These are phyloP conservation scores for Euspilapteryx auroguttella DNA, from an alignment of 2,888 invertebrate species.

Conservation along the genomic window DNA sequence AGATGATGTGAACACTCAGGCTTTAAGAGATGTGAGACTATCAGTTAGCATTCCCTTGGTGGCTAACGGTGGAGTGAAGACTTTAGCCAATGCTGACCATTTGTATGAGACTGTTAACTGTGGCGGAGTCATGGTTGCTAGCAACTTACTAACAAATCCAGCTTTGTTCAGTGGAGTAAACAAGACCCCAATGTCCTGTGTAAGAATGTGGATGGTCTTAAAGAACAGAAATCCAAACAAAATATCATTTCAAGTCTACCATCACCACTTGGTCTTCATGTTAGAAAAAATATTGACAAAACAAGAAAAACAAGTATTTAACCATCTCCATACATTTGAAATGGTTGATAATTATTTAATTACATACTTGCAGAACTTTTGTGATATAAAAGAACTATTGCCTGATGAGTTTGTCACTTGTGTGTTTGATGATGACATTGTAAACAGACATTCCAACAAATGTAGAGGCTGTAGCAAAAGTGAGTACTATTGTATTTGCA, in stretches of 20 bases:
- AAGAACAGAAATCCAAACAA: slow-evolving; percentile 62
- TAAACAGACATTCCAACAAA: slow-evolving; percentile 36
- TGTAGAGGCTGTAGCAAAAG: slow-evolving; percentile 42
- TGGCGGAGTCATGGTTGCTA: slow-evolving; percentile 90
- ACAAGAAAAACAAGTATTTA: slow-evolving; percentile 75
- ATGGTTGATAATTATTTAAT: slow-evolving; percentile 72
- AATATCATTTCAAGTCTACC: slow-evolving; percentile 83
- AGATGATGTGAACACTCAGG: slow-evolving; percentile 69
- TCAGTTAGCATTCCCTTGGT: slow-evolving; percentile 80
- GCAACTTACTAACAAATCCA: slow-evolving; percentile 89
- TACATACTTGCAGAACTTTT: slow-evolving; percentile 47
- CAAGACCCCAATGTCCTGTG: slow-evolving; percentile 73
- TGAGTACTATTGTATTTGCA: slow-evolving; percentile 33
- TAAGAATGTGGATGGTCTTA: slow-evolving; percentile 80
- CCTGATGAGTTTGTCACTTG: slow-evolving; percentile 31
- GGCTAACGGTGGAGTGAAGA: slow-evolving; percentile 89
- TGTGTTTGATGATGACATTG: slow-evolving; percentile 36
- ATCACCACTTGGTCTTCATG: slow-evolving; percentile 97
- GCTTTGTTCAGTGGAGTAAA: slow-evolving; percentile 77
- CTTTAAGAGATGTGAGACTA: slow-evolving; percentile 71
- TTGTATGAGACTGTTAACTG: slow-evolving; percentile 71
- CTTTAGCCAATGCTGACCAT: slow-evolving; percentile 68
- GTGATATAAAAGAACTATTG: slow-evolving; percentile 13
- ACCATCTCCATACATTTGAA: slow-evolving; percentile 69
- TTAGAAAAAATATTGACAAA: slow-evolving; percentile 78